These are phyloP conservation scores for Acanthurus tractus DNA, from an alignment of 2,797 vertebrate genomes.

Conservation along the genomic window DNA sequence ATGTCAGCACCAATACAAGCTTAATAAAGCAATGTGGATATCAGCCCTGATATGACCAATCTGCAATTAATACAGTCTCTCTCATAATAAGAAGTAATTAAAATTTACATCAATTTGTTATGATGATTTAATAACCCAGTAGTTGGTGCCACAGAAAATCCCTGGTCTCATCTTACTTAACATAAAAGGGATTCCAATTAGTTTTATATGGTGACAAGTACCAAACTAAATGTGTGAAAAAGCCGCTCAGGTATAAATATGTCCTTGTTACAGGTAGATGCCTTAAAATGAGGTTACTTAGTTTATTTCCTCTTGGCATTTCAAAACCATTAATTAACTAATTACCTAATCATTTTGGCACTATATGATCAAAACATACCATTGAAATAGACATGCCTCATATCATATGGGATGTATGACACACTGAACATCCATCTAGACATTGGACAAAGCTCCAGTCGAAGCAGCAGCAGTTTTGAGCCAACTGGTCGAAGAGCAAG, in stretches of 20 bases:
- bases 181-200: neutral
- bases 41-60: too few species aligned
- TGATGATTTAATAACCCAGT: too few species aligned
- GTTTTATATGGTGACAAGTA: neutral
- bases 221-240: neutral
- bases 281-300: neutral
- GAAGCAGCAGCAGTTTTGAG: conserved; percentile 18
- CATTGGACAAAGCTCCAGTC: conserved; percentile 27
- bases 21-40: too few species aligned
- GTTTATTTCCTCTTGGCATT: neutral
- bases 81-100: neutral
- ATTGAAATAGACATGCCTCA: neutral
- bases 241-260: neutral
- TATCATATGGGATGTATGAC: neutral
- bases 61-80: neutral
- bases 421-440: conserved; percentile 9
- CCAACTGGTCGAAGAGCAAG: conserved; percentile 2
- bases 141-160: neutral
- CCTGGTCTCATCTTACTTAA: neutral
- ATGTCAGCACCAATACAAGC: too few species aligned
- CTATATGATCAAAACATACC: neutral
- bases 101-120: too few species aligned
- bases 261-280: neutral
- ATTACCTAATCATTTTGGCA: neutral
- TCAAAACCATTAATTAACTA: neutral